Evolutionary conservation across 2,113 vertebrate species (phyloP), one percentile per base, ranked within the genome.

Genomic region (Agapornis roseicollis): DNA sequence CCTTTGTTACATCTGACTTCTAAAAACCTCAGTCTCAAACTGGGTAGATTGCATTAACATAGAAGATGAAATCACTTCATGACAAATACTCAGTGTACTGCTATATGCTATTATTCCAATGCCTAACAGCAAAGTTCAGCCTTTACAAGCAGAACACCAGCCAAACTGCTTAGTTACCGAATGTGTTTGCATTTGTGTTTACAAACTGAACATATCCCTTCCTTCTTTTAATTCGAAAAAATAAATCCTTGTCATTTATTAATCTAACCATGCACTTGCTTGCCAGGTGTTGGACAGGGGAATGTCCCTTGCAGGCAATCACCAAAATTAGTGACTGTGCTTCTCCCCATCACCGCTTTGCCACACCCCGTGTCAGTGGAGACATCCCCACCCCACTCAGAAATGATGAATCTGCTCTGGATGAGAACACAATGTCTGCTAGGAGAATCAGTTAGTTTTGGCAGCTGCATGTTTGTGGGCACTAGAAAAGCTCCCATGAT

Each of bases 111-210:
- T 94, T 95, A 85, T 96, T 94, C 80, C 76, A 76, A 88, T 93
- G 35, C 42, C 78, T 80, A 92, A 80, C 23, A 73, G 77, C 84
- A 87, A 92, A 91, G 31, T 94, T 93, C 71, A 49, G 65, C 53
- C 83, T 96, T 94, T 92, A 89, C 89, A 90, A 94, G 94, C 82
- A 93, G 78, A 55, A 82, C 1, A 3, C 44, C 44, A 53, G 95
- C 94, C 95, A 96, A 89, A 70, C 65, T 92, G 76, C 96, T 88
- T 96, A 89, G 96, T 95, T 96, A 96, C 96, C 93, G 74, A 76
- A 87, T 84, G 55, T 93, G 80, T 97, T 95, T 96, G 50, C 81
- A 66, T 73, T 92, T 90, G 11, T 97, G 73, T 97, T 97, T 97
- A 95, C 92, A 97, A 97, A 96, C 58, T 46, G 44, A 95, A 80